phyloP scores from a whole-genome alignment of 2,113 vertebrate species.

The Phrynocephalus versicolor region DNA sequence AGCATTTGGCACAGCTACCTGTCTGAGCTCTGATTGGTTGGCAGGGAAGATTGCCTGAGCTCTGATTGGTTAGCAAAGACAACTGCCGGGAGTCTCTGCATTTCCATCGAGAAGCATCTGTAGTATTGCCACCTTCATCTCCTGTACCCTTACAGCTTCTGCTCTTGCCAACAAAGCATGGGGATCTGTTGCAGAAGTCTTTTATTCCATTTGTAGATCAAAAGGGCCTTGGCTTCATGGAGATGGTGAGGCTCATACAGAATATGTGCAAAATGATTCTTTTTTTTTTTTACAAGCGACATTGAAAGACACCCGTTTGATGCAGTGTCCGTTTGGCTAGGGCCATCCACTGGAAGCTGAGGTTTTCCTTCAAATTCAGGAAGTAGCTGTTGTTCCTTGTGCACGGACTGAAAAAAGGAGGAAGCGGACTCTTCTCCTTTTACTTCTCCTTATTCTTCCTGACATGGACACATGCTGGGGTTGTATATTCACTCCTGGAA shows the following conservation, averaged over 20 bases:
- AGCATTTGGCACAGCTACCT: conserved; percentile 35
- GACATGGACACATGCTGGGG: conserved; percentile 72
- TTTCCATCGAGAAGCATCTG: conserved; percentile 37
- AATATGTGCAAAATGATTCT: conserved; percentile 81
- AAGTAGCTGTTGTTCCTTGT: conserved; percentile 60
- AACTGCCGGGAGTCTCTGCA: conserved; percentile 45
- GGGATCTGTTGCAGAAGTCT: conserved; percentile 59
- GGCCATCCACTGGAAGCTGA: conserved; percentile 66
- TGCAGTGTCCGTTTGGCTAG: conserved; percentile 74
- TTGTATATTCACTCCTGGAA: conserved; percentile 73
- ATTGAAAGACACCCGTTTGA: conserved; percentile 79
- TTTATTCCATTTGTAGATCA: conserved; percentile 57
- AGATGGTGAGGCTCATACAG: conserved; percentile 77
- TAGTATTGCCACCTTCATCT: conserved; percentile 11
- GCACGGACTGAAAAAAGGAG: conserved; percentile 59
- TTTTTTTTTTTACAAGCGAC: conserved; percentile 78
- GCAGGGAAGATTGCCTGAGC: conserved; percentile 46
- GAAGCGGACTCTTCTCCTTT: conserved; percentile 56
- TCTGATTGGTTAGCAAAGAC: conserved; percentile 43
- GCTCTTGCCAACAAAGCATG: conserved; percentile 45
- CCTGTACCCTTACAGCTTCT: conserved; percentile 29
- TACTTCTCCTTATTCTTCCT: conserved; percentile 60
- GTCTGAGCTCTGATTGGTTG: conserved; percentile 39
- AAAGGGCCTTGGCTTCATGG: conserved; percentile 74
- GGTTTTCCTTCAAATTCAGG: conserved; percentile 57